Base-by-base conservation (phyloP, 2,888 invertebrate species). In the Torymus aiolomorphi region DNA sequence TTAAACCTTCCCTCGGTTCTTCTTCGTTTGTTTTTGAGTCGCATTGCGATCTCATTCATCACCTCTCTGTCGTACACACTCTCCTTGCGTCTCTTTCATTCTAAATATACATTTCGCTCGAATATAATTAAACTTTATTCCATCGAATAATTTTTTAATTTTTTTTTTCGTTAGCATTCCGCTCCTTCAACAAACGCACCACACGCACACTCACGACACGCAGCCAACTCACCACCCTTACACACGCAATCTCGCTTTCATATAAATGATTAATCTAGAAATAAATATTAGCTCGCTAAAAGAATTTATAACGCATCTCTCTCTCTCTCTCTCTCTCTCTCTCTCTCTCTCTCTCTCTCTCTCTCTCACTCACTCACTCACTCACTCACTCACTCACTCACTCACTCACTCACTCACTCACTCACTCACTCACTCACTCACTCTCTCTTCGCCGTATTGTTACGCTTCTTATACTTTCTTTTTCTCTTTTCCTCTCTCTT, bases 181-280 rank as follows among this genome's bases (percentile, higher is more conserved):
- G 42, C n/a, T 31, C 31, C 42, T 57, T 59, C 42, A 52, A 54
- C 56, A 65, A 11, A 14, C 74, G 18, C 24, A 56, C 3, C 20
- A 51, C 56, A 13, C 49, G 14, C 56, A 49, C 10, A 24, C 31
- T n/a, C 62, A 49, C 2, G 54, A 63, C 76, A 59, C 67, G 69
- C 70, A 69, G n/a, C 67, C 75, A 74, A 61, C 52, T 42, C 52
- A 71, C 24, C 51, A 11, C 20, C 5, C 61, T 57, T 59, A 75
- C 67, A 71, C 76, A 71, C 51, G 85, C 84, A 31, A 86, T 83
- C 86, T 82, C 84, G 85, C 82, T 84, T 87, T 31, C 84, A 88
- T 90, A 88, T 85, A 89, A 89, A 89, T 87, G 83, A 86, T 88
- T 88, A 88, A 85, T 85, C 88, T 89, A 89, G 83, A 85, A 89